Base-by-base conservation (phyloP, 1,140 invertebrate genomes). In the Macrostomum lignano region DNA sequence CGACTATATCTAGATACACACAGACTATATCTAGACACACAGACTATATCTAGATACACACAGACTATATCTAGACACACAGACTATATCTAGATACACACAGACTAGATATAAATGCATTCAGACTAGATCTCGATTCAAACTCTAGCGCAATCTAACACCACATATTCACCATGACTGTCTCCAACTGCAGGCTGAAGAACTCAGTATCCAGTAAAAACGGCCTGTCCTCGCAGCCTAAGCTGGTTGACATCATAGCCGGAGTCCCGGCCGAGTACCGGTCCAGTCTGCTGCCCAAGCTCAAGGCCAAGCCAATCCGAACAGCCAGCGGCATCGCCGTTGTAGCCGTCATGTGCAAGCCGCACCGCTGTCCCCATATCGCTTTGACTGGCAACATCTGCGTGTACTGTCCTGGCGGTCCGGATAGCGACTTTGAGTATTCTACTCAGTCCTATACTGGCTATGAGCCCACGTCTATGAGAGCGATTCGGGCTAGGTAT, bases 381-480 rank as follows among this genome's bases (percentile, higher is more conserved):
- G 91, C 82, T 48, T 81, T 93, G 66, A 98, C 91, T 15, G 88
- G 88, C 25, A 98, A 98, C 57, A 93, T 96, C 41, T 98, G 91
- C 60, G 84, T 96, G 14, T 66, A 96, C 58, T 96, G 88, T 53
- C 88, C 88, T n/a, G 88, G 88, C 17, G 88, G 68, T 2, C 88
- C 88, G 1, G 88, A 98, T 61, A 96, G 86, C 23, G 91, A 98
- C 63, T 98, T 98, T 62, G 91, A 98, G 62, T 98, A 98, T 60
- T 94, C 86, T 0, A 98, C 88, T n/a, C 91, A 98, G 60, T 91
- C 81, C 28, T 98, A 98, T 49, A 98, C 91, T 15, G 91, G 91
- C n/a, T 98, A 96, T 58, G 91, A 98, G 60, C 88, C 91, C 3
- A 98, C 91, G 7, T 93, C 81, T 1, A 98, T 98, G 91, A 63